phyloP scores from a whole-genome alignment of 1,140 invertebrate species.

The Macrotrachela quadricornifera region DNA sequence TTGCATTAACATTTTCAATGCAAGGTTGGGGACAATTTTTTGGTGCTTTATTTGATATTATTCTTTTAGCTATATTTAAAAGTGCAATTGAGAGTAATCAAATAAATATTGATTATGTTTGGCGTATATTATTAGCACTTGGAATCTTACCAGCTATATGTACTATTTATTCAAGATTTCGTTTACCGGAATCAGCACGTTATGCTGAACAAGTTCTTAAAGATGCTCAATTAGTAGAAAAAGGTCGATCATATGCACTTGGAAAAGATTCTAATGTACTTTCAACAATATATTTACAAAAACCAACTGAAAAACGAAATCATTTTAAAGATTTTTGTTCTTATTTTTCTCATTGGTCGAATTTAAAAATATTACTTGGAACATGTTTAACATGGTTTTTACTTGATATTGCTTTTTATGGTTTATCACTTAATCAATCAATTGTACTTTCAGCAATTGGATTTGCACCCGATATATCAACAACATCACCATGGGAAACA shows the following conservation, averaged over 20 bases:
- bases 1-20: conserved; percentile 5
- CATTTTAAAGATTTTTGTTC: background rate
- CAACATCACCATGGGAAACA: background rate
- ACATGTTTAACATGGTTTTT: conserved; percentile 6
- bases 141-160: background rate
- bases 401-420: conserved; percentile 5
- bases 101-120: conserved; percentile 1
- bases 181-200: background rate
- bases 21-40: background rate
- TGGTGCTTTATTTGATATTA: background rate
- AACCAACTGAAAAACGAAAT: background rate
- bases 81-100: background rate
- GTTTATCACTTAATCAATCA: background rate
- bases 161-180: conserved; percentile 1
- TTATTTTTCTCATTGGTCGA: conserved; percentile 6
- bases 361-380: conserved; percentile 2
- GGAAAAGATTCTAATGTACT: too few species aligned
- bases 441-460: conserved; percentile 1
- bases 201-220: background rate
- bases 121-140: conserved; percentile 1
- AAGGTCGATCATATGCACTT: too few species aligned
- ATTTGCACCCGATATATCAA: background rate
- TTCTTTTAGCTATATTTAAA: conserved; percentile 2
- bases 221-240: too few species aligned
- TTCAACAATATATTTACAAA: background rate